Base-by-base conservation (phyloP, 2,888 invertebrate species). In the Ligdia adustata region DNA sequence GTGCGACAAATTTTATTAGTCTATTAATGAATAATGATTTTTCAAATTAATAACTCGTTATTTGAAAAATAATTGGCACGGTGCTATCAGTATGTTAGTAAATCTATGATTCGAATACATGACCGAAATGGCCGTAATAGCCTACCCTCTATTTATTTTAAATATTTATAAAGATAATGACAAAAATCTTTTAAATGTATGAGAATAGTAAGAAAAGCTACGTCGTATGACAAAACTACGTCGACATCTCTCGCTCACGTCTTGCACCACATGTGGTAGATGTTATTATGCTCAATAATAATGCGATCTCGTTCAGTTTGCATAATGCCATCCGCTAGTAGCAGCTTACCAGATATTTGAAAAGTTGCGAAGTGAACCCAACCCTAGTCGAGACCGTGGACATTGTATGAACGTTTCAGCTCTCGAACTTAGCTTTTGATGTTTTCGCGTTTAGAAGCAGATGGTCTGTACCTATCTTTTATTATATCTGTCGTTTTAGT, bases 331-430 rank as follows among this genome's bases (percentile, higher is more conserved):
- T 68, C 76, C 50, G 28, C 39, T 24, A 41, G 38, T 62, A 57
- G 68, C 61, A 40, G 48, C 31, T 46, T 42, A 62, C 60, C 62
- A 62, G 75, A 74, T 83, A 86, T 85, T 84, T 77, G 79, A 79
- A 84, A 89, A 88, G 82, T 86, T 87, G 69, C 70, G 56, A 79
- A 80, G 68, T 73, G 74, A 69, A 69, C 66, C 33, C 59, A 54
- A 58, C 41, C 11, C 18, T 29, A 52, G 53, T 55, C 26, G 37
- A 31, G 29, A 44, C 35, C 6, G 13, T 13, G 16, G 27, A 32
- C 55, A 44, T 33, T 52, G 52, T 51, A 54, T 45, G 52, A 55
- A 50, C 51, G 47, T 61, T 59, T 41, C 13, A 38, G 31, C 27
- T 32, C 14, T 14, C 24, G 15, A 42, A 51, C 48, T 48, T 39